Evolutionary conservation across 2,797 vertebrate genomes (phyloP).

Genomic region (Lophotriccus pileatus): DNA sequence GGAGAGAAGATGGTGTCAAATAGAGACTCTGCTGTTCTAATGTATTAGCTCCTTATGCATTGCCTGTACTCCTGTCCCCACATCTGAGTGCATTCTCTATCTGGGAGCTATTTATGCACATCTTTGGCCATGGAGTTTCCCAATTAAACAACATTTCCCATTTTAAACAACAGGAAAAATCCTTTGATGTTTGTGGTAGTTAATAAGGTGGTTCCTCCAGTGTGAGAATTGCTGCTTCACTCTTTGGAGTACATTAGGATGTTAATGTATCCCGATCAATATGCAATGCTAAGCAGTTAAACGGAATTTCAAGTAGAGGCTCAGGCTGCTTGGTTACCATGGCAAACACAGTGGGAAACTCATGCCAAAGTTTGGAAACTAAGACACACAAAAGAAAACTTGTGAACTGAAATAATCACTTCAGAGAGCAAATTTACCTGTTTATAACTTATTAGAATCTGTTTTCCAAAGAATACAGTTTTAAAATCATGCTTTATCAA

Average conservation of each 20-base stretch:
- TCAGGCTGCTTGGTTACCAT: conserved; percentile 51
- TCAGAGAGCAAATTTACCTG: not conserved
- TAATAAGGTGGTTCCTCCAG: not conserved
- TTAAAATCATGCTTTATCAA: not conserved
- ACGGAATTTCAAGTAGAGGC: conserved; percentile 14
- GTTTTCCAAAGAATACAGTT: not conserved
- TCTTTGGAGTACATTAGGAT: not conserved
- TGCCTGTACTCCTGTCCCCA: not conserved
- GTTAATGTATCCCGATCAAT: not conserved
- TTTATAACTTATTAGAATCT: not conserved
- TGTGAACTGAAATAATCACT: not conserved
- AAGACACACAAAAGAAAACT: conserved; percentile 41
- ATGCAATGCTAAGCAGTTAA: conserved; percentile 42
- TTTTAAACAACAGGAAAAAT: not conserved
- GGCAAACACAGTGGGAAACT: conserved; percentile 55
- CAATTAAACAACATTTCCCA: not conserved
- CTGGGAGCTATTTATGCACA: not conserved
- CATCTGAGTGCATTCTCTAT: not conserved
- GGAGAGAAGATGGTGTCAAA: not conserved
- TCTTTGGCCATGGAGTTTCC: not conserved
- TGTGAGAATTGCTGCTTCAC: not conserved
- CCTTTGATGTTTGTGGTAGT: not conserved
- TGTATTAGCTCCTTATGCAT: not conserved
- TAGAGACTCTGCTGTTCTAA: not conserved
- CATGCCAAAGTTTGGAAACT: conserved; percentile 47